phyloP scores from a whole-genome alignment of 2,113 vertebrate species.

The Festucalex cinctus region DNA sequence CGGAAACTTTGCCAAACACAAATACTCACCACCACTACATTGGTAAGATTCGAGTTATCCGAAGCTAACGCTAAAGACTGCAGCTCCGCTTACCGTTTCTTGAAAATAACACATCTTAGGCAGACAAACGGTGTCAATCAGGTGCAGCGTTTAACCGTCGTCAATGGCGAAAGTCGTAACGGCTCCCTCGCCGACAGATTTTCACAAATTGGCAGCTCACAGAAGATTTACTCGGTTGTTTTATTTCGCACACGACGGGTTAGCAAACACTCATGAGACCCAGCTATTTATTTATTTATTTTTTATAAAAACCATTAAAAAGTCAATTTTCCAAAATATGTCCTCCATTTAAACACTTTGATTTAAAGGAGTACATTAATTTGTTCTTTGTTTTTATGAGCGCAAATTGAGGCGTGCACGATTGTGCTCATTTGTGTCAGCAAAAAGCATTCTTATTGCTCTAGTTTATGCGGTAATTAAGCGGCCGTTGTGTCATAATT shows the following conservation, averaged over 20 bases:
- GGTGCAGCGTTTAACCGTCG: neutral
- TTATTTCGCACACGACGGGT: neutral
- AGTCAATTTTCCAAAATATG: slow-evolving; percentile 30
- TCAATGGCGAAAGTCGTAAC: neutral
- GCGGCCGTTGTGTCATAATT: slow-evolving; percentile 50
- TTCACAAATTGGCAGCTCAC: neutral
- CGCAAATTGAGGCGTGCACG: slow-evolving; percentile 40
- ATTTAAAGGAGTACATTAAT: neutral
- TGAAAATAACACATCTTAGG: no score
- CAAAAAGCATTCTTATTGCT: slow-evolving; percentile 30
- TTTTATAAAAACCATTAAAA: neutral
- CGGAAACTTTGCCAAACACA: no score
- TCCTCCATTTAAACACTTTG: neutral
- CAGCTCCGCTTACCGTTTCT: no score
- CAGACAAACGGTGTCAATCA: no score
- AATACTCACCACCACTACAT: no score
- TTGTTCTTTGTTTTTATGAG: slow-evolving; percentile 18
- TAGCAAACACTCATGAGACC: neutral
- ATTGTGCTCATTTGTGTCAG: slow-evolving; percentile 46
- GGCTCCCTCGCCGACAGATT: neutral
- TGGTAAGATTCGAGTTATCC: no score
- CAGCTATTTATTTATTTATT: no score
- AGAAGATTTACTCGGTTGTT: neutral
- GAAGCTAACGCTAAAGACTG: no score
- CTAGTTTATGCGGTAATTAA: slow-evolving; percentile 55